These are phyloP conservation scores for Ctenopoma multispine DNA, from an alignment of 2,797 vertebrate species.

Conservation along the genomic window DNA sequence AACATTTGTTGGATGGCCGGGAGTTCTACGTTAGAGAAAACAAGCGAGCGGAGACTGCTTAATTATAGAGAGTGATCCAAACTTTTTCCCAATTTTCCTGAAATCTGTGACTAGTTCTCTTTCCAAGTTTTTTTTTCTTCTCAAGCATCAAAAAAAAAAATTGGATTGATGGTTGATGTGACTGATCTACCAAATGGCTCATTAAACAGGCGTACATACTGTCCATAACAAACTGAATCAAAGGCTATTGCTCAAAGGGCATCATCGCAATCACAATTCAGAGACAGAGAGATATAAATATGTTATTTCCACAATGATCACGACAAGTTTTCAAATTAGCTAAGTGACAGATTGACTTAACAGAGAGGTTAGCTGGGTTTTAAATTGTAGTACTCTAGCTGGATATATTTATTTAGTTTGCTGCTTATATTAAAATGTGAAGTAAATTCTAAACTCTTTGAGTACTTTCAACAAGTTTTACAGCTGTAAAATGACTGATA, in stretches of 20 bases:
- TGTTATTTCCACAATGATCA: not conserved
- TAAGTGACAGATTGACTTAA: slow-evolving; percentile 7
- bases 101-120: slow-evolving; percentile 26
- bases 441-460: not conserved
- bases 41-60: slow-evolving; percentile 46
- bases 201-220: not conserved
- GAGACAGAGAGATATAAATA: not conserved
- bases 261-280: not conserved
- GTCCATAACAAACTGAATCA: not conserved
- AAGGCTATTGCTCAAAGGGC: not conserved
- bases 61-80: slow-evolving; percentile 56
- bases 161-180: slow-evolving; percentile 19
- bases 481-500: too few species aligned
- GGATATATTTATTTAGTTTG: not conserved
- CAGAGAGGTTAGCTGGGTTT: not conserved
- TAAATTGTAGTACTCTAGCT: not conserved
- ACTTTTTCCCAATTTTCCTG: slow-evolving; percentile 30
- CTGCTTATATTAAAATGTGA: not conserved
- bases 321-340: not conserved
- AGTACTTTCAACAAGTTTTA: too few species aligned
- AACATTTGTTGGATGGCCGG: slow-evolving; percentile 64
- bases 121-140: slow-evolving; percentile 2
- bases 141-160: slow-evolving; percentile 5
- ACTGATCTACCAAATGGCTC: slow-evolving; percentile 14
- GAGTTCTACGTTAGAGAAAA: slow-evolving; percentile 51